phyloP scores from a whole-genome alignment of 2,888 invertebrate genomes.

The Leptinotarsa rubiginosa region DNA sequence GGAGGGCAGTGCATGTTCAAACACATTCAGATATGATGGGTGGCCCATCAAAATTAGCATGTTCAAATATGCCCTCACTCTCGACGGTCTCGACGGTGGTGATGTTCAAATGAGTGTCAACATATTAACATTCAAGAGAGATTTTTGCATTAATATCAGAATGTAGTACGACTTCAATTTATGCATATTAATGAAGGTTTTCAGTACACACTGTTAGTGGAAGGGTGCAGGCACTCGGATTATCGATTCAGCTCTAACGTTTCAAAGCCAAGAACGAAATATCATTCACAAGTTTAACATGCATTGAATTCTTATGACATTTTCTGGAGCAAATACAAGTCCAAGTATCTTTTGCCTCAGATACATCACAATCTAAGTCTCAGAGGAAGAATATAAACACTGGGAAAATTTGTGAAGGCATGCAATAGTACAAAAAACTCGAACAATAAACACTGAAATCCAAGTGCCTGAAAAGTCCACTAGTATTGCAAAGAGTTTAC shows the following conservation, averaged over 20 bases:
- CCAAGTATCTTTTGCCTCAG: too few relatives aligned
- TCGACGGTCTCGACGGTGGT: conserved; percentile 24
- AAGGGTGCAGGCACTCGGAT: conserved; percentile 48
- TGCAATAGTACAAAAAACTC: too few relatives aligned
- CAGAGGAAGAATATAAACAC: too few relatives aligned
- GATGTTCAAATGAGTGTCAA: conserved; percentile 53
- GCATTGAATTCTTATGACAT: too few relatives aligned
- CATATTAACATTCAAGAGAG: conserved; percentile 59
- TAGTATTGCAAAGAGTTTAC: too few relatives aligned
- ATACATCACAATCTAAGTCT: too few relatives aligned
- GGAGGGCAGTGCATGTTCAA: conserved; percentile 39
- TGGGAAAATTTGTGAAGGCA: too few relatives aligned
- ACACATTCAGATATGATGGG: conserved; percentile 49
- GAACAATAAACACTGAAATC: too few relatives aligned
- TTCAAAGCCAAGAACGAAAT: conserved; percentile 3
- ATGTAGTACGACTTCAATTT: conserved; percentile 60
- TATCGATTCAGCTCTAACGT: conserved; percentile 26
- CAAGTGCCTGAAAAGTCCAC: too few relatives aligned
- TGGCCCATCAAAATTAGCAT: conserved; percentile 51
- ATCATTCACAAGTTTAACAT: neutral
- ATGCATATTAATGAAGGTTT: conserved; percentile 60
- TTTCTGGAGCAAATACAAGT: too few relatives aligned
- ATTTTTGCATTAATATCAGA: conserved; percentile 59
- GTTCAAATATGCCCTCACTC: conserved; percentile 50
- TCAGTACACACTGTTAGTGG: conserved; percentile 30